Evolutionary conservation across 2,888 invertebrate species (phyloP), one percentile per base, ranked within the genome.

Genomic region (Drosophila kanekoi): DNA sequence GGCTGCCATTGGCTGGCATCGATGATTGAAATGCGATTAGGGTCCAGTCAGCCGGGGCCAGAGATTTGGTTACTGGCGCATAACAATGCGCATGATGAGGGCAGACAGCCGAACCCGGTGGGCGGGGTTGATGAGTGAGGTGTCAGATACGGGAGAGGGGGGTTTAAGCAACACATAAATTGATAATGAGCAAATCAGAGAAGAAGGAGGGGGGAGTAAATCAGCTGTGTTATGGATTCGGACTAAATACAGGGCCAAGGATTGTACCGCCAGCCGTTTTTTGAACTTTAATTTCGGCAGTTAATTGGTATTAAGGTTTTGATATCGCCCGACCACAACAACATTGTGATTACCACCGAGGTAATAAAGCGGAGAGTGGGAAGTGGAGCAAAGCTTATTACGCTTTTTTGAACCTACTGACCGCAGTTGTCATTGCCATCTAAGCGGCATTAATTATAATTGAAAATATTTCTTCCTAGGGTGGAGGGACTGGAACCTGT

Each of bases 1-100:
- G 67, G 63, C 87, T 72, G 82, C 80, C 87, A 66, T 72, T 75
- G 28, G 8, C 28, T 28, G 28, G 28, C 81, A 75, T 75, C 72
- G 86, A 86, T 84, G 85, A 85, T 84, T 85, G 86, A 85, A 85
- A 85, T 81, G 84, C 86, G 85, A 85, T 85, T 85, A 85, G 86
- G 82, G 84, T 84, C 79, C 79, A 78, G 71, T 75, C 76, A 78
- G 77, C 83, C 74, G 72, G 48, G 66, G 57, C 65, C 77, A 72
- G 62, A 72, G 83, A 83, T 85, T 85, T 85, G 81, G 81, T 61
- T 82, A 85, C 45, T 85, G 85, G 81, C 67, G 77, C 83, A 85
- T 77, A 77, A 83, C 81, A 83, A 81, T 82, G 81, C 77, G 61
- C 79, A 77, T 85, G 83, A 83, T 81, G 82, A 82, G 82, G 82